Evolutionary conservation across 2,113 vertebrate species (phyloP).

Genomic region (Sula dactylatra): DNA sequence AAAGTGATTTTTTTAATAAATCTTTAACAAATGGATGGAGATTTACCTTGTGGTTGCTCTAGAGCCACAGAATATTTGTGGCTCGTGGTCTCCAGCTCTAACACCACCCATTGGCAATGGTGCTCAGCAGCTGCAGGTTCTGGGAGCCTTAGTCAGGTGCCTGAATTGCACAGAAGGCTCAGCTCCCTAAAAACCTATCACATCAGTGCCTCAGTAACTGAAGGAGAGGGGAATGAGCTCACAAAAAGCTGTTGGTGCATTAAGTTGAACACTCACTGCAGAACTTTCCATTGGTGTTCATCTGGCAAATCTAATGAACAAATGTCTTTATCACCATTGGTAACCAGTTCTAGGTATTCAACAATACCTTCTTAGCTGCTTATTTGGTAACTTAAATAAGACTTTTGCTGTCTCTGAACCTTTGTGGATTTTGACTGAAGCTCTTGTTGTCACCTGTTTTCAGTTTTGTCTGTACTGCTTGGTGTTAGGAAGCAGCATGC

Average conservation of each 20-base stretch:
- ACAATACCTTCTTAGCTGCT: no score
- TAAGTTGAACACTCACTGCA: not conserved
- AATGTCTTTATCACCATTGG: rapidly evolving
- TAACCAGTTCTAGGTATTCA: not conserved
- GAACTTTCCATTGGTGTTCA: not conserved
- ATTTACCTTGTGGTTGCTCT: not conserved
- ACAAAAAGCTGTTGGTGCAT: rapidly evolving
- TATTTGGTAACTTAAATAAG: not conserved
- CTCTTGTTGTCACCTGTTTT: not conserved
- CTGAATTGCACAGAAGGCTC: not conserved
- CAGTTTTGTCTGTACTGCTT: no score
- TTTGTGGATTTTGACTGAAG: not conserved
- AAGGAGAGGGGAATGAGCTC: not conserved
- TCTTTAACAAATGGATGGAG: not conserved
- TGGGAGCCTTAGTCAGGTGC: not conserved
- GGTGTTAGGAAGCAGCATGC: not conserved
- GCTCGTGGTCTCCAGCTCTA: not conserved
- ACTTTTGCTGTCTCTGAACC: not conserved
- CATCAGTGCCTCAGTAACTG: not conserved
- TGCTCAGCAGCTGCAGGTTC: rapidly evolving
- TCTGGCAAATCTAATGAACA: not conserved
- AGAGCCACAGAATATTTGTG: not conserved
- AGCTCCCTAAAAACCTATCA: rapidly evolving
- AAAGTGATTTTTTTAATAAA: not conserved
- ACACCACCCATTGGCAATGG: rapidly evolving